Evolutionary conservation across 2,888 invertebrate genomes (phyloP).

Genomic region (Furcula furcula): DNA sequence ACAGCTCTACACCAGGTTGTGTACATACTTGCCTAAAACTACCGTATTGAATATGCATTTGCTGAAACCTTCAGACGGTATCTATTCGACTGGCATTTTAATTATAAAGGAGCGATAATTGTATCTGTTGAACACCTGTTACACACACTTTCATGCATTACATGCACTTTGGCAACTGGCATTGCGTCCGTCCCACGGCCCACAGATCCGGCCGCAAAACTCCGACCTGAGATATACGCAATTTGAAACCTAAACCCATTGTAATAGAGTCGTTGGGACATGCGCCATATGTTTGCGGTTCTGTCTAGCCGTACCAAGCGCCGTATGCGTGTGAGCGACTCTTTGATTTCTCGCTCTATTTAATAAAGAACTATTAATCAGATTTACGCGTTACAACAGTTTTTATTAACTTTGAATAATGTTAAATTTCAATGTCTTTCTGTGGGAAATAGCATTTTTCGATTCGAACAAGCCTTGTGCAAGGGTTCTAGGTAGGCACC

Average conservation of each 20-base stretch:
- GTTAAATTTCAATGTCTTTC: conserved; percentile 16
- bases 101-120: conserved; percentile 45
- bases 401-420: conserved; percentile 35
- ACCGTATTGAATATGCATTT: conserved; percentile 2
- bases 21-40: no score
- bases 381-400: conserved; percentile 50
- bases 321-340: conserved; percentile 45
- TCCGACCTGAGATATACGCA: neutral
- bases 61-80: conserved; percentile 7
- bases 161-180: conserved; percentile 51
- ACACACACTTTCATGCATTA: conserved; percentile 46
- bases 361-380: conserved; percentile 58
- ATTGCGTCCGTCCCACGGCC: conserved; percentile 44
- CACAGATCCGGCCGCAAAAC: conserved; percentile 29
- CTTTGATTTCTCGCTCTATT: conserved; percentile 72
- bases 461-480: conserved; percentile 7
- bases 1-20: no score
- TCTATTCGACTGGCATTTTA: conserved; percentile 28
- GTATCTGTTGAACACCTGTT: conserved; percentile 39
- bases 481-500: neutral
- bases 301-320: conserved; percentile 27
- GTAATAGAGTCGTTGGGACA: conserved; percentile 11
- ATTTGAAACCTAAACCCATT: conserved; percentile 12
- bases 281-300: conserved; percentile 14
- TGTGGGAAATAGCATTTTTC: conserved; percentile 14